Conservation (phyloP, 1,140 invertebrate genomes). For the Sycophila sp. region DNA sequence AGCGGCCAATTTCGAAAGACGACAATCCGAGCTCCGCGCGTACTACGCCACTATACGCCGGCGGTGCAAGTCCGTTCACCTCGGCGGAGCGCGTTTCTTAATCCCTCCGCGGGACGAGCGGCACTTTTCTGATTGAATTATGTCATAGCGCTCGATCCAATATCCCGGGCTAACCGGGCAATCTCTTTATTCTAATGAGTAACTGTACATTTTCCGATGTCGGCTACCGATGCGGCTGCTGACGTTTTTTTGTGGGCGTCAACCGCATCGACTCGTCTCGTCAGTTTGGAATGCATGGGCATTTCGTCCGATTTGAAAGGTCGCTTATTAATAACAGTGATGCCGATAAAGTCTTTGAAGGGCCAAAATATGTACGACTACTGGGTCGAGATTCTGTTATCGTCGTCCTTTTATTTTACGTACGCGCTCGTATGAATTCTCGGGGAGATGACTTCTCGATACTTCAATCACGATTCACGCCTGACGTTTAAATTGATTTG, state of each 20-base stretch:
- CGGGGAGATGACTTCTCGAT: too few relatives aligned
- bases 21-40: too few relatives aligned
- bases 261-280: neutral
- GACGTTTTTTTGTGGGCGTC: neutral
- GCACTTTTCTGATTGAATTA: slow-evolving; percentile 14
- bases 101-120: neutral
- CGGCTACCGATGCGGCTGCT: too few relatives aligned
- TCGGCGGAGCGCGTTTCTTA: neutral
- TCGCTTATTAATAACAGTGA: too few relatives aligned
- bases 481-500: neutral
- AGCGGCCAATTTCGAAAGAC: too few relatives aligned
- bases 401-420: neutral
- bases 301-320: too few relatives aligned
- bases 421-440: too few relatives aligned
- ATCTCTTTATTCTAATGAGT: slow-evolving; percentile 22
- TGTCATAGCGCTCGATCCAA: neutral
- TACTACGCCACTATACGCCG: too few relatives aligned
- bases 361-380: too few relatives aligned
- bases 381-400: slow-evolving; percentile 10
- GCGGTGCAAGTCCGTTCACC: slow-evolving; percentile 2
- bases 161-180: neutral
- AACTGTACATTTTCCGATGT: slow-evolving; percentile 10
- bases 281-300: neutral
- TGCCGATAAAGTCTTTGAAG: too few relatives aligned
- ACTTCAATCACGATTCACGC: neutral